These are phyloP conservation scores for Helicoverpa assulta DNA, from an alignment of 2,888 invertebrate species.

Conservation along the genomic window DNA sequence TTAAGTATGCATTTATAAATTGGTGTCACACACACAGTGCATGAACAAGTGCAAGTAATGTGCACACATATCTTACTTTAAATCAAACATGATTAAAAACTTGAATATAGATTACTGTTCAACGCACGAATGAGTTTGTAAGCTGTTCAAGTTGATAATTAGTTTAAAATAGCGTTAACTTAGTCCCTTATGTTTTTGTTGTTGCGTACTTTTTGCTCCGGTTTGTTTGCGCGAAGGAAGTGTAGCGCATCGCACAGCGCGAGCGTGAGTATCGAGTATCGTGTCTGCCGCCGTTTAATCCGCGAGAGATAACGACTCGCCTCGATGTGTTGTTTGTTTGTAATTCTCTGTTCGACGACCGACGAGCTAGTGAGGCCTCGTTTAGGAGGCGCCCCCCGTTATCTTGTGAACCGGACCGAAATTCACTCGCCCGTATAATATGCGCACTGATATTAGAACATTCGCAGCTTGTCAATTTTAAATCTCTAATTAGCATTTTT, in stretches of 20 bases:
- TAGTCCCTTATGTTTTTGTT: constrained; percentile 11
- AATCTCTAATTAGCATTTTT: constrained; percentile 32
- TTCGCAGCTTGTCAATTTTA: constrained; percentile 48
- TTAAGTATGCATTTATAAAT: neutral
- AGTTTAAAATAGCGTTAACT: constrained; percentile 17
- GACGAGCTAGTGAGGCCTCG: constrained; percentile 80
- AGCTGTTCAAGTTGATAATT: constrained; percentile 15
- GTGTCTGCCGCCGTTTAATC: constrained; percentile 61
- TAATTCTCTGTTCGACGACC: constrained; percentile 73
- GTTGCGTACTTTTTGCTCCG: constrained; percentile 7
- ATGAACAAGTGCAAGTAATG: neutral
- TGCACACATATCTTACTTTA: neutral
- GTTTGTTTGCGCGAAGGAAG: constrained; percentile 10
- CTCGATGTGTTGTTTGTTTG: constrained; percentile 81
- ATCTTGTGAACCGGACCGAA: constrained; percentile 82
- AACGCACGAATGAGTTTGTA: neutral
- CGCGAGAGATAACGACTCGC: constrained; percentile 81
- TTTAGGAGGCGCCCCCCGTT: constrained; percentile 84
- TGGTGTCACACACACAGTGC: neutral
- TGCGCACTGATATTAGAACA: constrained; percentile 73
- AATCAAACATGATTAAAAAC: neutral
- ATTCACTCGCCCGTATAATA: constrained; percentile 82
- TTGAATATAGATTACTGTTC: constrained; percentile 4
- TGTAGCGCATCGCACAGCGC: constrained; percentile 21
- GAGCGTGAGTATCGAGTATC: constrained; percentile 63